Evolutionary conservation across 2,797 vertebrate genomes (phyloP).

Genomic region (Hemibagrus guttatus): DNA sequence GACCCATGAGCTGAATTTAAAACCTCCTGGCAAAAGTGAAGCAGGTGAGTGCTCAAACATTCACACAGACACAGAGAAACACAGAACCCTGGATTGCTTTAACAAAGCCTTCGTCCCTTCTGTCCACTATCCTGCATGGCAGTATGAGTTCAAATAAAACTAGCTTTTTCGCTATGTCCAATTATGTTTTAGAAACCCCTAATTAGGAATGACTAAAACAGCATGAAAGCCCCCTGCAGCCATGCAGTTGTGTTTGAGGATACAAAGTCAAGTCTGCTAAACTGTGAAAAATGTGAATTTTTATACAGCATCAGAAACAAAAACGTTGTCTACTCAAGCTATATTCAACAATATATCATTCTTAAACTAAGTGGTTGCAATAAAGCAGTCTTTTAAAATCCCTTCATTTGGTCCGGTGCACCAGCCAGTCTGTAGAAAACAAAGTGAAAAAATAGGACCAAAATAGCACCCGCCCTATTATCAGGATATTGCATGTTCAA

Average conservation of each 20-base stretch:
- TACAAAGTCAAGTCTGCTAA: background rate
- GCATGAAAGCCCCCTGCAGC: background rate
- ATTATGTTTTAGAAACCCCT: background rate
- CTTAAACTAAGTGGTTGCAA: background rate
- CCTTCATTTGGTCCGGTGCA: background rate
- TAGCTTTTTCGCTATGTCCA: background rate
- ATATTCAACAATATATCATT: background rate
- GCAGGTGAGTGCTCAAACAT: constrained; percentile 72
- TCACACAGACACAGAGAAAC: background rate
- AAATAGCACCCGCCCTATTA: background rate
- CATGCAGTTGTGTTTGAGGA: background rate
- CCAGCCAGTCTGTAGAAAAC: background rate
- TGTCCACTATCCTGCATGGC: background rate
- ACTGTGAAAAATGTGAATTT: background rate
- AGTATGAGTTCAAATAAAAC: background rate
- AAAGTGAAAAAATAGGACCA: background rate
- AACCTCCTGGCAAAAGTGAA: constrained; percentile 76
- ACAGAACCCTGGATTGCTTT: background rate
- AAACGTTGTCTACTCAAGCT: background rate
- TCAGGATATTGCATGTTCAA: background rate
- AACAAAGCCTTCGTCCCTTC: background rate
- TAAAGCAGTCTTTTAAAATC: background rate
- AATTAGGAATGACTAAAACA: background rate
- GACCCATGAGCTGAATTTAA: constrained; percentile 80
- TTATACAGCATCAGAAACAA: background rate